Evolutionary conservation across 2,113 vertebrate species (phyloP).

Genomic region (Alexandromys fortis): DNA sequence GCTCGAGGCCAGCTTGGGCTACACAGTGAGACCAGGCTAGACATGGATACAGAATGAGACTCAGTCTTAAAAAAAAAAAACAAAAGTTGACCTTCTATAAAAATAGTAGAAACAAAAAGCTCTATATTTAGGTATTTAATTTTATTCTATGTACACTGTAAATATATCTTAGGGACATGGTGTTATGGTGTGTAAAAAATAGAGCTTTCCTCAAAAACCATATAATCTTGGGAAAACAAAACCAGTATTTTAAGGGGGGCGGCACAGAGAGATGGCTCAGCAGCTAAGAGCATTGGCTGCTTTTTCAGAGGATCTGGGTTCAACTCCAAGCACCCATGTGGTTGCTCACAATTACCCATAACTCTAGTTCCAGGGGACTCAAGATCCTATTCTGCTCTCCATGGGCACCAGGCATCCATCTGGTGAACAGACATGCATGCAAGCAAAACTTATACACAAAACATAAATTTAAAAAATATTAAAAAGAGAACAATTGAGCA

Average conservation of each 20-base stretch:
- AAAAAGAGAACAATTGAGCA: background rate
- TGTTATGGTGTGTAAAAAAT: background rate
- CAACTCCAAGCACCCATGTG: background rate
- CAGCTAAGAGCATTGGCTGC: background rate
- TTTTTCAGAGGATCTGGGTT: background rate
- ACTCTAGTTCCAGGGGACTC: background rate
- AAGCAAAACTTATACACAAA: background rate
- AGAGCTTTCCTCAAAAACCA: conserved; percentile 31
- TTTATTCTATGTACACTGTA: conserved; percentile 33
- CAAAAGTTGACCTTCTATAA: background rate
- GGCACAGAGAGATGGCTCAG: background rate
- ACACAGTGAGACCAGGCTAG: background rate
- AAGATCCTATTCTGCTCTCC: background rate
- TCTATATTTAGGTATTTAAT: conserved; percentile 7
- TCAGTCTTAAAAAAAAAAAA: background rate
- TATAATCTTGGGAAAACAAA: conserved; percentile 52
- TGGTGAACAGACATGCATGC: background rate
- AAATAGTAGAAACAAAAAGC: background rate
- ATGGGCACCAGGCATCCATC: background rate
- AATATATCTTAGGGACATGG: background rate
- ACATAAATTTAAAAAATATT: background rate
- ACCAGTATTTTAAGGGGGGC: background rate
- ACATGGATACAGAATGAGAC: background rate
- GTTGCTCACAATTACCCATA: background rate
- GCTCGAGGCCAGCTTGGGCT: background rate